Conservation (phyloP, 2,888 invertebrate genomes). For the Troilus luridus region DNA sequence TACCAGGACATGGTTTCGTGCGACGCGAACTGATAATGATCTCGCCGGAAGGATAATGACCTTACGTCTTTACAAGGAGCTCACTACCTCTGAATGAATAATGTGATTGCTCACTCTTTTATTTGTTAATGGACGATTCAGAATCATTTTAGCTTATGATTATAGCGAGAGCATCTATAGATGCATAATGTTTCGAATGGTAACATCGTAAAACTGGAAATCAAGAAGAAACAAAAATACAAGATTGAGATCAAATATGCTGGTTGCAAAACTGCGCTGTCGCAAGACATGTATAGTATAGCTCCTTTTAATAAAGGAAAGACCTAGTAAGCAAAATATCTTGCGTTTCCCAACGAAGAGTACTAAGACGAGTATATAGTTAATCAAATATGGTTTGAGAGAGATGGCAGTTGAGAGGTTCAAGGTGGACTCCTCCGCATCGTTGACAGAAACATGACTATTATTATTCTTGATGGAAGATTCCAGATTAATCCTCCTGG, state of each 20-base stretch:
- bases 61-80: not conserved
- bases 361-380: not conserved
- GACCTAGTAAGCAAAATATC: not conserved
- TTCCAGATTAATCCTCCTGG: not conserved
- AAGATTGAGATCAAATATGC: too few species aligned
- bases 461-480: not conserved
- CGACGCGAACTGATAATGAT: not conserved
- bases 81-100: not conserved
- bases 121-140: not conserved
- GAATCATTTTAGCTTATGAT: not conserved
- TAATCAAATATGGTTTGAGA: not conserved
- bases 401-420: not conserved
- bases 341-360: not conserved
- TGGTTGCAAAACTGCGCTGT: too few species aligned
- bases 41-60: not conserved
- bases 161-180: too few species aligned
- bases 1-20: constrained; percentile 2
- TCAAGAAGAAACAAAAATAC: not conserved
- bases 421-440: not conserved
- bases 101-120: not conserved
- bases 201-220: too few species aligned
- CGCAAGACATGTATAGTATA: too few species aligned
- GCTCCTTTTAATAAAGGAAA: not conserved
- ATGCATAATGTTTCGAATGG: too few species aligned
- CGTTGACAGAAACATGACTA: not conserved